Evolutionary conservation across 1,140 invertebrate species (phyloP), one percentile per base, ranked within the genome.

Genomic region (Pinna nobilis): DNA sequence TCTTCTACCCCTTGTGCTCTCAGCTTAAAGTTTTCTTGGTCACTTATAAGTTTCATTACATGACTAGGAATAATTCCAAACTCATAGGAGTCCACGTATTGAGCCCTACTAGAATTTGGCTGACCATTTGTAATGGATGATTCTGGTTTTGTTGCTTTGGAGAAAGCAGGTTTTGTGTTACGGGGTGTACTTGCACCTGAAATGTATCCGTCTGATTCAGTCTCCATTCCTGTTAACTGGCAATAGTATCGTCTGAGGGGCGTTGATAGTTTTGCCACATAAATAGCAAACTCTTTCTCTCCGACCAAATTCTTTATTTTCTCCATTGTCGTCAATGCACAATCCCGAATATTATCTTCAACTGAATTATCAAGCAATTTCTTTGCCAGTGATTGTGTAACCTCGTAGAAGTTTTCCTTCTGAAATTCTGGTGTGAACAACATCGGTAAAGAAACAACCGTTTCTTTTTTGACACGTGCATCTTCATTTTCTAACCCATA

Each of bases 61-160:
- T 88, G 85, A 83, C 83, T 82, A 80, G 88, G 87, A 35, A 89
- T 84, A 35, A 88, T 81, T 41, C 87, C 87, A 83, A 88, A 88
- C 75, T 87, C 84, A 61, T 77, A 79, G 37, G 82, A 79, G 28
- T 82, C 80, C 47, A 83, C 77, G 80, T 81, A 78, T 49, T 75
- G 64, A 53, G 79, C 79, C 32, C 77, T 70, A 65, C 70, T 74
- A 11, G 39, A 74, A 32, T 76, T 76, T 50, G 64, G 68, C 23
- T 53, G 69, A 25, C 63, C 63, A 39, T 59, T 41, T 44, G 39
- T 25, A 28, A 53, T 60, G 30, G 59, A 59, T 70, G 76, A 73
- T 5, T 47, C 68, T 33, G 51, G 53, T 60, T 74, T 74, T 55
- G 71, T 39, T 49, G 78, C 33, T 51, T 77, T 78, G 37, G 74